A percentile compares a stretch with the other conserved stretches of the same genome.
These are phyloP conservation scores for Phrynosoma blainvillii DNA, from an alignment of 2,113 vertebrate species.

Conservation along the genomic window DNA sequence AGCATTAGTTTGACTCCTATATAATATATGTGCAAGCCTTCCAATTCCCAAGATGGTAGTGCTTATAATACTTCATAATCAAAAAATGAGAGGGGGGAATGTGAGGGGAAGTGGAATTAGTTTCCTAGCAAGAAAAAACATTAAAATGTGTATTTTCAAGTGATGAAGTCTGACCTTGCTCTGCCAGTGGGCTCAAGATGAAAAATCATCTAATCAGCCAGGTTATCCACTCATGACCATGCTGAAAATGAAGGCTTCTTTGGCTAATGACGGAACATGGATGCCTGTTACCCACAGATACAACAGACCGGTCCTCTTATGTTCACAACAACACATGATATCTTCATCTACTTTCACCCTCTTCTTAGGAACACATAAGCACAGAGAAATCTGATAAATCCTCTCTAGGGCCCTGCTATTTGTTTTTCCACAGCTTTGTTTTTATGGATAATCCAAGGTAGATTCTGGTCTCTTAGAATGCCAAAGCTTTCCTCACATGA, in stretches of 20 bases:
- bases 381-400: slow-evolving; percentile 15
- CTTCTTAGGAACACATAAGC: slow-evolving; percentile 10
- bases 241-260: slow-evolving; percentile 69
- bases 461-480: slow-evolving; percentile 18
- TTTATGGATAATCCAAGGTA: neutral
- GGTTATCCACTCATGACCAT: slow-evolving; percentile 70
- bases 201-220: slow-evolving; percentile 71
- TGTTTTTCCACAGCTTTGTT: slow-evolving; percentile 20
- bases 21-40: slow-evolving; percentile 20
- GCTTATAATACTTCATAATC: neutral
- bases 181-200: slow-evolving; percentile 60
- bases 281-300: slow-evolving; percentile 48
- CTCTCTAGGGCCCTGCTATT: neutral
- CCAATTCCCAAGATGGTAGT: neutral
- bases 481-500: neutral
- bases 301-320: slow-evolving; percentile 56
- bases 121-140: neutral
- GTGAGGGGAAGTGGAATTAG: slow-evolving; percentile 4
- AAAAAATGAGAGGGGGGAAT: neutral
- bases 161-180: slow-evolving; percentile 70
- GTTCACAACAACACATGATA: neutral
- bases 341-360: slow-evolving; percentile 17
- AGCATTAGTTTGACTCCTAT: neutral
- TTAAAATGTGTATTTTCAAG: slow-evolving; percentile 54
- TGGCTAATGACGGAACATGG: slow-evolving; percentile 66